These are phyloP conservation scores for Psammodynastes pulverulentus DNA, from an alignment of 2,113 vertebrate species.

Conservation along the genomic window DNA sequence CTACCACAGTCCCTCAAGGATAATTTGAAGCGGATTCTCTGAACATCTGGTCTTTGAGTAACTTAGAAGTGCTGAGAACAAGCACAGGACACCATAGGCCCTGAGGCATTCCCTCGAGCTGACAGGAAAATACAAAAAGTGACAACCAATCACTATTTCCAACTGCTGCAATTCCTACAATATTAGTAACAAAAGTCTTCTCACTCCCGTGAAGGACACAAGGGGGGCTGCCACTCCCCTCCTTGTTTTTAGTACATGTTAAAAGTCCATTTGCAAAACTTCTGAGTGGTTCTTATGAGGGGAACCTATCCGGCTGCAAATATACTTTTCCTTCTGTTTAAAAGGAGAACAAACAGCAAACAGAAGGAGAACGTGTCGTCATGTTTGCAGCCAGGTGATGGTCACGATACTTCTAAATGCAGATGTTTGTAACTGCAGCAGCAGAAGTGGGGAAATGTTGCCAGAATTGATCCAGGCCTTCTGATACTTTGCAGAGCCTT, in stretches of 20 bases:
- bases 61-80: neutral
- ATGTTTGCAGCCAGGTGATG: neutral
- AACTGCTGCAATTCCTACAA: neutral
- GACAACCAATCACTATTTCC: neutral
- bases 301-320: neutral
- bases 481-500: neutral
- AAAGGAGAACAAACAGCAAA: neutral
- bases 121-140: neutral
- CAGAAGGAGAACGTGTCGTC: neutral
- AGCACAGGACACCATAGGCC: neutral
- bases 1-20: neutral
- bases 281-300: neutral
- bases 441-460: neutral
- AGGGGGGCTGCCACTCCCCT: neutral
- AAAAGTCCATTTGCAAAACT: neutral
- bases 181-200: neutral
- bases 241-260: neutral
- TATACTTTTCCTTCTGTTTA: neutral
- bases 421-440: neutral
- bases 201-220: neutral
- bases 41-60: neutral
- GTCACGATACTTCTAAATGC: neutral
- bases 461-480: neutral
- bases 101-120: neutral
- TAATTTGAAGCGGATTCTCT: neutral